Conservation (phyloP, 2,797 vertebrate genomes). For the Bovichtus variegatus region DNA sequence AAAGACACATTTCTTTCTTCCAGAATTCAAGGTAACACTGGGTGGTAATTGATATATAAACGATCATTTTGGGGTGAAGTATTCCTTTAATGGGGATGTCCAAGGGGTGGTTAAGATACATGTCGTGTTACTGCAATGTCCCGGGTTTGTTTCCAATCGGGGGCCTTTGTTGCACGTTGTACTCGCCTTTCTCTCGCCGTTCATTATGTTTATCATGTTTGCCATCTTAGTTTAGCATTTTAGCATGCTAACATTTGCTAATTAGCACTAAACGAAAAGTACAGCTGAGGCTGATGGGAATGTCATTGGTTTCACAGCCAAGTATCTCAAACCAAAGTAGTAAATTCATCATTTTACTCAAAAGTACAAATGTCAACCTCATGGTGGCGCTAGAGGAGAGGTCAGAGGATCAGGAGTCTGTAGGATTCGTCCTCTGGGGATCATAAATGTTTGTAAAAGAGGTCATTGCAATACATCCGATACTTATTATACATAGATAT, state of each 20-base stretch:
- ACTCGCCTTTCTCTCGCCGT: background rate
- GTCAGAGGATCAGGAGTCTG: background rate
- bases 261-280: background rate
- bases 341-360: background rate
- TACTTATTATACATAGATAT: background rate
- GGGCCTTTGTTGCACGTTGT: background rate
- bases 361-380: background rate
- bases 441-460: too few relatives aligned
- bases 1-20: too few relatives aligned
- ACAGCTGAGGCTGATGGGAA: background rate
- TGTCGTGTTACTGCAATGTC: too few relatives aligned
- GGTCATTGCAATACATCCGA: background rate
- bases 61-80: too few relatives aligned
- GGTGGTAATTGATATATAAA: too few relatives aligned
- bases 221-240: background rate
- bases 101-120: background rate
- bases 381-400: background rate
- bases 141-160: background rate
- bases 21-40: too few relatives aligned
- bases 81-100: background rate
- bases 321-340: background rate
- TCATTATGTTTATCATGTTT: background rate
- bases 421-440: background rate
- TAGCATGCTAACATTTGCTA: too few relatives aligned
- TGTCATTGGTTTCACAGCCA: background rate